A percentile compares a stretch with the other conserved stretches of the same genome.
Conservation (phyloP, 2,113 vertebrate genomes). For the Astatoreochromis straeleni region DNA sequence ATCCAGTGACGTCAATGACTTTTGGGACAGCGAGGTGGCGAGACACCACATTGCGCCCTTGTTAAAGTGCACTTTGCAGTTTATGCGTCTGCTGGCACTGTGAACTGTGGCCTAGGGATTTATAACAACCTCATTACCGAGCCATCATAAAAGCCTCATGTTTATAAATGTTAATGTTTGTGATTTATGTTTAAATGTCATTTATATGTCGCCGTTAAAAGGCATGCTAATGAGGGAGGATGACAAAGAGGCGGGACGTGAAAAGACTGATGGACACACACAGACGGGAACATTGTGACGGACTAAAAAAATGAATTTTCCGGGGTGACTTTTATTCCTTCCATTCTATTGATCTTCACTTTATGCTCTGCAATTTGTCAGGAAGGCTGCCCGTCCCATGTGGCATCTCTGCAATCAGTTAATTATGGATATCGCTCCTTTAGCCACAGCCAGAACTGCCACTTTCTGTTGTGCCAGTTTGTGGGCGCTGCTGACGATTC, state of each 20-base stretch:
- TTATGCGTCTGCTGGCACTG: constrained; percentile 38
- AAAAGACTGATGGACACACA: background rate
- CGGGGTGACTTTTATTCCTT: background rate
- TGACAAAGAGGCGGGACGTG: background rate
- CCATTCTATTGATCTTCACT: constrained; percentile 11
- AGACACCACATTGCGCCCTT: constrained; percentile 8
- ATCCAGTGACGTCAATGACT: background rate
- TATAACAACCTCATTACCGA: constrained; percentile 50
- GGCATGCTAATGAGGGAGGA: constrained; percentile 32
- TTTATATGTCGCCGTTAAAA: constrained; percentile 40
- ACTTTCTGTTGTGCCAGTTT: constrained; percentile 7
- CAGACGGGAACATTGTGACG: background rate
- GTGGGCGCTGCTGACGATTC: background rate
- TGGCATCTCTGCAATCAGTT: constrained; percentile 20
- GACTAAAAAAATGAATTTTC: constrained; percentile 12
- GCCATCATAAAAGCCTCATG: constrained; percentile 50
- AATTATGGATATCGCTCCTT: constrained; percentile 32
- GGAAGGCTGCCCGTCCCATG: constrained; percentile 1
- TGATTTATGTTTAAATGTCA: constrained; percentile 62
- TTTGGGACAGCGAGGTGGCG: background rate
- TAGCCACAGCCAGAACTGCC: constrained; percentile 3
- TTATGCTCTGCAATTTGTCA: constrained; percentile 19
- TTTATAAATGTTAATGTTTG: constrained; percentile 58
- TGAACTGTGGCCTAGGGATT: constrained; percentile 47
- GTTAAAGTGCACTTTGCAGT: constrained; percentile 41